phyloP scores from a whole-genome alignment of 2,797 vertebrate genomes.

The Acanthurus lineatus region DNA sequence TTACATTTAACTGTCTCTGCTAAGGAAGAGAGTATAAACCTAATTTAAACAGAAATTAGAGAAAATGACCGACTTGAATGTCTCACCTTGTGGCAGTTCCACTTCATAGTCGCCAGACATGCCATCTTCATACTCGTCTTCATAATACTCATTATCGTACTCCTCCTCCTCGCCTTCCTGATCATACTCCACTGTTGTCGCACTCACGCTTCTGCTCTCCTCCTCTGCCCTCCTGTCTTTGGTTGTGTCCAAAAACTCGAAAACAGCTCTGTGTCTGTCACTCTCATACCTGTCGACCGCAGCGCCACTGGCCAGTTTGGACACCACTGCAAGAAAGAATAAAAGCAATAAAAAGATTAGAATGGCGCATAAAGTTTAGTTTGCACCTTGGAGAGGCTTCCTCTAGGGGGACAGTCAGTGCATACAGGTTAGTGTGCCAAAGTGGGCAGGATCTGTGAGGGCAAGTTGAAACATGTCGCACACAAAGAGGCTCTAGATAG shows the following conservation, averaged over 20 bases:
- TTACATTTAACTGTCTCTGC: not conserved
- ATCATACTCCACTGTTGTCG: conserved; percentile 42
- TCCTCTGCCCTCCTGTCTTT: conserved; percentile 71
- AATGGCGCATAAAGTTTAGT: not conserved
- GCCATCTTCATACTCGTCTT: conserved; percentile 77
- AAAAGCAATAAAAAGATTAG: not conserved
- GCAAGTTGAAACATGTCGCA: conserved; percentile 79
- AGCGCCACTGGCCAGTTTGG: conserved; percentile 74
- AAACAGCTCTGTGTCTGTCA: conserved; percentile 80
- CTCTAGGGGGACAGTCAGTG: not conserved
- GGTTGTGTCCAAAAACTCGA: conserved; percentile 79
- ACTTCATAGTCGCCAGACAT: conserved; percentile 77
- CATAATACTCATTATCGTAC: conserved; percentile 70
- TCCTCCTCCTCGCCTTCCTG: conserved; percentile 61
- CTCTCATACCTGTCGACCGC: conserved; percentile 83
- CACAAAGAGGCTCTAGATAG: conserved; percentile 9
- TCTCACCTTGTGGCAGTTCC: conserved; percentile 79
- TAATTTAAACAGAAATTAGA: not conserved
- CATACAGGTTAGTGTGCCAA: conserved; percentile 49
- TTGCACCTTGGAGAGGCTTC: not conserved
- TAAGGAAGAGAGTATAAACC: not conserved
- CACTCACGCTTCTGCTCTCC: conserved; percentile 44
- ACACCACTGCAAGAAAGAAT: conserved; percentile 70
- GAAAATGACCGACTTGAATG: not conserved
- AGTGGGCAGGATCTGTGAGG: conserved; percentile 59